phyloP scores from a whole-genome alignment of 2,888 invertebrate species.

The Volucella zonaria region DNA sequence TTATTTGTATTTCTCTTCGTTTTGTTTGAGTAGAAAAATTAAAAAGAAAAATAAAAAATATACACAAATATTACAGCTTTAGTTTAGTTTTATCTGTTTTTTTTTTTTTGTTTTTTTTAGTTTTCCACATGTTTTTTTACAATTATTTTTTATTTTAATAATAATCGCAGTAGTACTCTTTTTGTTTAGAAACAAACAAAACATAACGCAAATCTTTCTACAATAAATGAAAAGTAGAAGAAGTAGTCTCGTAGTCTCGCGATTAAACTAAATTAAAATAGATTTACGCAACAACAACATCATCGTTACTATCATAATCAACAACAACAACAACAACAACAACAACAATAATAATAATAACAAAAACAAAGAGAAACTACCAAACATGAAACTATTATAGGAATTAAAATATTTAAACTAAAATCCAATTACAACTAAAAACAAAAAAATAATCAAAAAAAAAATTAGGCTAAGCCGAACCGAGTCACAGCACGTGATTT shows the following conservation, averaged over 20 bases:
- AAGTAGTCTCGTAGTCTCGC: constrained; percentile 77
- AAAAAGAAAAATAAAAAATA: constrained; percentile 13
- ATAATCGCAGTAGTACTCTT: constrained; percentile 50
- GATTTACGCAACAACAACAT: constrained; percentile 40
- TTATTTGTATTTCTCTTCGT: constrained; percentile 12
- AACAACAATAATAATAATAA: no score
- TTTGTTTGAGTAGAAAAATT: not conserved
- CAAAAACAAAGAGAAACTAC: constrained; percentile 23
- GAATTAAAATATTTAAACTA: constrained; percentile 23
- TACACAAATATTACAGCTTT: constrained; percentile 17
- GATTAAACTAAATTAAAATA: constrained; percentile 68
- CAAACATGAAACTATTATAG: constrained; percentile 37
- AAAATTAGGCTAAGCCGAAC: constrained; percentile 75
- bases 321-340: constrained; percentile 22
- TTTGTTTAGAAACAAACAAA: constrained; percentile 23
- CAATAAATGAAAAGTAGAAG: constrained; percentile 44
- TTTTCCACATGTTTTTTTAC: constrained; percentile 19
- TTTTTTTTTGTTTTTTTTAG: constrained; percentile 12
- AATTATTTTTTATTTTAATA: constrained; percentile 50
- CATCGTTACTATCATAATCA: constrained; percentile 24
- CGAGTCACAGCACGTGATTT: constrained; percentile 81
- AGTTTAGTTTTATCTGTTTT: not conserved
- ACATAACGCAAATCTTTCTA: constrained; percentile 43
- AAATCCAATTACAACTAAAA: constrained; percentile 32
- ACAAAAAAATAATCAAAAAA: constrained; percentile 15